These are phyloP conservation scores for Orchesella cincta DNA, from an alignment of 1,140 invertebrate genomes.

Conservation along the genomic window DNA sequence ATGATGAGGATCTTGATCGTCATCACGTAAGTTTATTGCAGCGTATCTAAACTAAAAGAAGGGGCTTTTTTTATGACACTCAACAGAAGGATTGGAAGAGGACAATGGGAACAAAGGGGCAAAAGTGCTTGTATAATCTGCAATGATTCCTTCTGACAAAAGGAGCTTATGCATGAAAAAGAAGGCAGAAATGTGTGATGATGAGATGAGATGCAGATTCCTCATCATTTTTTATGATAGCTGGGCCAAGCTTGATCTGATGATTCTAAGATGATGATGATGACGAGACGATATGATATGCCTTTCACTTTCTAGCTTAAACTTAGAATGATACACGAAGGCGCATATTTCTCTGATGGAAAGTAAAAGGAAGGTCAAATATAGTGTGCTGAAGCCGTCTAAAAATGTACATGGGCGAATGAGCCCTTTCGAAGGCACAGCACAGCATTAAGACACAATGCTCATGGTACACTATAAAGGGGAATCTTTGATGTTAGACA, in stretches of 20 bases:
- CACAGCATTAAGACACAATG: not conserved
- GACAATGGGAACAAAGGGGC: not conserved
- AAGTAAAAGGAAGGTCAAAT: not conserved
- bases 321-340: not conserved
- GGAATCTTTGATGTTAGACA: slow-evolving; percentile 1
- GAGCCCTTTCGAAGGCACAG: not conserved
- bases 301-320: not conserved
- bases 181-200: not conserved
- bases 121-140: slow-evolving; percentile 29
- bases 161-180: slow-evolving; percentile 2
- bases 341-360: not conserved
- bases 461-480: too few species aligned
- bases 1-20: not conserved
- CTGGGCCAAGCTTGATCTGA: not conserved
- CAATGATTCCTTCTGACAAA: slow-evolving; percentile 9
- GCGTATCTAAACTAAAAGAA: slow-evolving; percentile 7
- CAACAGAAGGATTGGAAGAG: not conserved
- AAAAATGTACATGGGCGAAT: not conserved
- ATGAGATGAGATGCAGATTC: slow-evolving; percentile 18
- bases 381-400: not conserved
- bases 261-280: slow-evolving; percentile 5
- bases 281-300: not conserved
- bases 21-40: not conserved
- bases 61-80: slow-evolving; percentile 24
- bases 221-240: not conserved